Evolutionary conservation across 2,113 vertebrate genomes (phyloP), one percentile per base, ranked within the genome.

Genomic region (western clawed frog (Xenopus tropicalis)): DNA sequence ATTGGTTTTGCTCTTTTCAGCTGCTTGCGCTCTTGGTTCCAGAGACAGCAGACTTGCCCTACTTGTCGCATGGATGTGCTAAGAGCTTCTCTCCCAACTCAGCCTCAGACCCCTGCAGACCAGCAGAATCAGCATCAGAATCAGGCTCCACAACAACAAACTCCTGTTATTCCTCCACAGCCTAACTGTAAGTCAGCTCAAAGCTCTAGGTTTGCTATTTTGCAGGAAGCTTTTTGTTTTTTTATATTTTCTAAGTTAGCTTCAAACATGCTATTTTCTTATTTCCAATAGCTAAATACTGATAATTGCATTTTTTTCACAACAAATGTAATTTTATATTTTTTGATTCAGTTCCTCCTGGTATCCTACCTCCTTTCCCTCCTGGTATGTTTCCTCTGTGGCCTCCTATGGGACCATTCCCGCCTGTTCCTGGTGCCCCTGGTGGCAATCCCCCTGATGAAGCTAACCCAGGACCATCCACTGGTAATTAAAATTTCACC

Each of bases 11-110:
- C 25, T 59, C 20, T 59, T 48, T 61, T 14, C 82, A 98, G 96
- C 85, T 98, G 96, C 84, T 85, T 98, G 82, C 94, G 96, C 48
- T 98, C 96, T 54, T 98, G 96, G 96, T 98, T 98, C 90, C 96
- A 98, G 86, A 89, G 96, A 71, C 96, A 98, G 81, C 96, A 98
- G 87, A 98, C 96, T 2, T 98, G 96, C 71, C 96, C 96, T 1
- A 97, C 96, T 1, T 98, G 96, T 79, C 94, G 96, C 1, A 98
- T 98, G 95, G 95, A 97, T 7, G 94, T 98, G 16, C 90, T 98
- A 0, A 88, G 95, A 0, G 94, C 94, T 0, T 91, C 95, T 0
- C 91, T 93, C 24, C 94, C 94, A 7, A 80, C 91, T 0, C 92
- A 93, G 79, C 83, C 92, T 4, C 89, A 87, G 0, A 80, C 91